Evolutionary conservation across 1,140 invertebrate genomes (phyloP).

Genomic region (Neodiprion pinetum): DNA sequence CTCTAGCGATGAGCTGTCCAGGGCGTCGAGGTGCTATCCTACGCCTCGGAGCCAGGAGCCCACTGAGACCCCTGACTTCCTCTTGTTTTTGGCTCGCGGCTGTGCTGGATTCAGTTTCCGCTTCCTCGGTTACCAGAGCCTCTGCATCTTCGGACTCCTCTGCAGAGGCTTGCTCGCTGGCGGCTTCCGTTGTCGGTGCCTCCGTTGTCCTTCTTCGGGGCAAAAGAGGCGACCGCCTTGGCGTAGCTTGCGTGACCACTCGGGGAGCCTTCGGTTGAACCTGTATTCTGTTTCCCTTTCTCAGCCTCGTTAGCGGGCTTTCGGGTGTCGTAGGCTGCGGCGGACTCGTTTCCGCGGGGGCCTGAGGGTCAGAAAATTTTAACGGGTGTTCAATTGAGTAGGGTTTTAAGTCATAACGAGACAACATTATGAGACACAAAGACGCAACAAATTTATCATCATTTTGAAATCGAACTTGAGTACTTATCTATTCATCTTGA

Average conservation of each 20-base stretch:
- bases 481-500: no score
- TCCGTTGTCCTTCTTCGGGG: slow-evolving; percentile 55
- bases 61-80: slow-evolving; percentile 65
- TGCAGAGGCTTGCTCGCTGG: slow-evolving; percentile 29
- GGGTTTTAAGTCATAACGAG: slow-evolving; percentile 14
- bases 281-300: slow-evolving; percentile 54
- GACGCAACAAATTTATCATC: slow-evolving; percentile 11
- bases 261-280: slow-evolving; percentile 54
- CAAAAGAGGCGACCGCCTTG: slow-evolving; percentile 53
- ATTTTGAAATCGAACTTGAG: background rate
- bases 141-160: slow-evolving; percentile 57
- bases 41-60: slow-evolving; percentile 67
- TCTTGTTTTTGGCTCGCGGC: slow-evolving; percentile 51
- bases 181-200: slow-evolving; percentile 37
- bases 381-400: background rate
- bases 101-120: slow-evolving; percentile 56
- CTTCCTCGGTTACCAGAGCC: slow-evolving; percentile 55
- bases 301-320: slow-evolving; percentile 57
- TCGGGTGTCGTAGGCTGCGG: slow-evolving; percentile 42
- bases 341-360: slow-evolving; percentile 56
- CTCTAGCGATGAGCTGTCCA: slow-evolving; percentile 50
- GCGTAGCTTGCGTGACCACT: slow-evolving; percentile 45
- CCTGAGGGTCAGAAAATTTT: slow-evolving; percentile 31
- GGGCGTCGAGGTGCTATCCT: slow-evolving; percentile 65
- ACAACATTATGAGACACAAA: slow-evolving; percentile 14